A percentile compares a stretch with the other conserved stretches of the same genome.
These are phyloP conservation scores for Luperina testacea DNA, from an alignment of 2,888 invertebrate species.

Conservation along the genomic window DNA sequence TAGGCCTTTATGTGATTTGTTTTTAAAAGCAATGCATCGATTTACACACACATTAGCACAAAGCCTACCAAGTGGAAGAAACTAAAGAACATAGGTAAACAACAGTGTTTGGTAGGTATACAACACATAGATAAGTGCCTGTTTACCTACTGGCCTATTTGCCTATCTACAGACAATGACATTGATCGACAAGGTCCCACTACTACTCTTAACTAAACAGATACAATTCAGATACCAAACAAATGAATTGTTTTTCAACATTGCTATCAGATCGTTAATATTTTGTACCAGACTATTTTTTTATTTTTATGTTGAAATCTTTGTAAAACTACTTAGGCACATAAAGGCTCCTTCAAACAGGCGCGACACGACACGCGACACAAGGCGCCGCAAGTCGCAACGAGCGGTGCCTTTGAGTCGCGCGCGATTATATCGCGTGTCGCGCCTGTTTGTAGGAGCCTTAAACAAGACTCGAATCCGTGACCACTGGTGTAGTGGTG, in stretches of 20 bases:
- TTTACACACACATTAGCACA: not conserved
- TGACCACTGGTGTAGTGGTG: not conserved
- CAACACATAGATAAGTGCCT: not conserved
- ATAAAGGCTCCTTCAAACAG: not conserved
- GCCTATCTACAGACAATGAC: conserved; percentile 54
- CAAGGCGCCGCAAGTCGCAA: no score
- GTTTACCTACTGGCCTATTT: conserved; percentile 39
- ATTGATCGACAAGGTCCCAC: conserved; percentile 52
- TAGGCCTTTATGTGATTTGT: not conserved
- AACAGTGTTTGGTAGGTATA: conserved; percentile 1
- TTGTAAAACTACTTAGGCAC: not conserved
- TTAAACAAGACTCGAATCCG: not conserved
- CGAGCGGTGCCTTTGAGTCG: no score
- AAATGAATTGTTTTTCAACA: conserved; percentile 3
- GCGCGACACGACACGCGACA: no score
- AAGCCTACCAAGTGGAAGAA: not conserved
- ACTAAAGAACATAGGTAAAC: not conserved
- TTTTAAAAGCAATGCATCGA: not conserved
- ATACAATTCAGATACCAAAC: conserved; percentile 12
- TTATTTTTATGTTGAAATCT: not conserved
- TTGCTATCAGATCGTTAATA: not conserved
- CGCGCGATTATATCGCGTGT: no score
- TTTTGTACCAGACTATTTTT: not conserved
- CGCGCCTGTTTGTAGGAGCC: no score
- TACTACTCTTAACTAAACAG: conserved; percentile 24